Evolutionary conservation across 2,888 invertebrate genomes (phyloP), one percentile per base, ranked within the genome.

Genomic region (Mechanitis messenoides): DNA sequence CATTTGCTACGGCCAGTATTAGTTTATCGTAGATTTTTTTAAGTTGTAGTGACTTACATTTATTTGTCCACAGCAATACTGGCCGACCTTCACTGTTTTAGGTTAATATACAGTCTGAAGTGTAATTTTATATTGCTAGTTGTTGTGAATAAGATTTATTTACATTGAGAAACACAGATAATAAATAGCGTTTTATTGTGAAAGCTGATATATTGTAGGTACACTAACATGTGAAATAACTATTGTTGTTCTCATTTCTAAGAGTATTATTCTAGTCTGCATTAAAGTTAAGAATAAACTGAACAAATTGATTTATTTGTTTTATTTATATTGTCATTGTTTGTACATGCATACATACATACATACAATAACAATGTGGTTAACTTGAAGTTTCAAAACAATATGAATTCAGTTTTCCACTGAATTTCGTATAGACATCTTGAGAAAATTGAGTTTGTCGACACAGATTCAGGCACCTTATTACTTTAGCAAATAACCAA

Each of bases 241-340:
- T 87, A 87, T 87, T 87, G 89, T 89, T 90, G 89, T 89, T 90
- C 87, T 88, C 85, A 89, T 89, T 90, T 89, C 87, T 87, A 90
- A 89, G 90, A 90, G 90, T 90, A 90, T 90, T 90, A 90, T 90
- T 89, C 90, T 90, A 90, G 90, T 90, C 90, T 88, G 90, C 89
- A 89, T 90, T 90, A 89, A 87, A 87, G 80, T 89, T 90, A 90
- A 90, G 89, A 87, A 88, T 89, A 90, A 89, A 90, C 80, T 84
- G 87, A 88, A 87, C 86, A 87, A 87, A 84, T 76, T 83, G 72
- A 80, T 69, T 35, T 68, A 59, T 68, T 74, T 74, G 73, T 81
- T 83, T 86, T 71, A 76, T 74, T 83, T 58, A 5, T 50, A 11
- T 31, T 50, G 28, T 50, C n/a, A 47, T 31, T 31, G 7, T 50